Evolutionary conservation across 1,140 invertebrate genomes (phyloP).

Genomic region (Caerostris darwini): DNA sequence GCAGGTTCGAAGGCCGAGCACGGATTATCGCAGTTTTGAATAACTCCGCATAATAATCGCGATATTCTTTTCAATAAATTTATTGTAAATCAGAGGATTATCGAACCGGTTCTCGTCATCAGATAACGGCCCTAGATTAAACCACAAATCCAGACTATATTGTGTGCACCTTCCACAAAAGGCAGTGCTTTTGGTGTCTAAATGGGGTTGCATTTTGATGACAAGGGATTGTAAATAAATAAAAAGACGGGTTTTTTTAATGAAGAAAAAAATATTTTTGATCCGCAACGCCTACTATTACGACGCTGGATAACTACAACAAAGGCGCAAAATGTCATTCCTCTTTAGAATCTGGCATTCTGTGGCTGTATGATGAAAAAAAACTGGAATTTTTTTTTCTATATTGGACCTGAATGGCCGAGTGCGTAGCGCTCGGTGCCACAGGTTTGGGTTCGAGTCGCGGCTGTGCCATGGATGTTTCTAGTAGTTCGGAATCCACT

Average conservation of each 20-base stretch:
- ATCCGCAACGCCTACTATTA: too few relatives aligned
- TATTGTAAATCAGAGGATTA: constrained; percentile 4
- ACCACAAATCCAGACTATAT: neutral
- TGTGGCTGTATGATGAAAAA: too few relatives aligned
- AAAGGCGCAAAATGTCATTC: too few relatives aligned
- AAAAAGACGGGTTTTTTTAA: neutral
- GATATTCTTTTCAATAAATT: neutral
- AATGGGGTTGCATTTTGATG: neutral
- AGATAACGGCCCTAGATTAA: neutral
- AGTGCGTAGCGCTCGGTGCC: too few relatives aligned
- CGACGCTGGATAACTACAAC: too few relatives aligned
- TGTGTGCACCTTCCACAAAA: constrained; percentile 7
- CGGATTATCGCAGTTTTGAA: constrained; percentile 11
- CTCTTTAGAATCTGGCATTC: too few relatives aligned
- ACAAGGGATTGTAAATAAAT: neutral
- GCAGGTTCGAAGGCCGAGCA: neutral
- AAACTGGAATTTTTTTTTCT: too few relatives aligned
- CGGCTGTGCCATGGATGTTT: too few relatives aligned
- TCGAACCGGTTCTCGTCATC: constrained; percentile 1
- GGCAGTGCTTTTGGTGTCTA: neutral
- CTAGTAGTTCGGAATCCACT: too few relatives aligned
- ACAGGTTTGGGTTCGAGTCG: too few relatives aligned
- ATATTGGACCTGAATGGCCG: too few relatives aligned
- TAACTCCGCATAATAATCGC: constrained; percentile 18
- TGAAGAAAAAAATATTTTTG: too few relatives aligned